Base-by-base conservation (phyloP, 2,113 vertebrate species). In the Gopherus evgoodei region DNA sequence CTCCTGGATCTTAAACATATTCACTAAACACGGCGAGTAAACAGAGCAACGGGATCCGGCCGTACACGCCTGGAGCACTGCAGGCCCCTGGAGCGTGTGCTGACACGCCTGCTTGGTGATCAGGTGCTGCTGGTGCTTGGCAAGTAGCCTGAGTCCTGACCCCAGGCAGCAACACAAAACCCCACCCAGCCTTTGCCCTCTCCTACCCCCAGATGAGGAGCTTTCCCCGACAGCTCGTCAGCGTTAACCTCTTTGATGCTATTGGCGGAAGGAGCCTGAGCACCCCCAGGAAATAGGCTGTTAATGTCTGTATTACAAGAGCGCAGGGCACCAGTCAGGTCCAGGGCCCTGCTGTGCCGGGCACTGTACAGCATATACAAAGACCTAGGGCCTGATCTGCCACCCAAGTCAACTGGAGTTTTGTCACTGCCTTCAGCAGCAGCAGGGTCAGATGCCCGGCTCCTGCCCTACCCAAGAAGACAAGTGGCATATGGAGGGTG, bases 1-100 rank as follows among this genome's bases (percentile, higher is more conserved):
- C 89, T 89, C 83, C 90, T 95, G 94, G 85, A 94, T 81, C 62
- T 93, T 56, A 84, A 91, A 93, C 50, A 84, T 8, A 44, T 75
- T 49, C 89, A 83, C 90, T 53, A 90, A 93, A 93, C 90, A 91
- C 4, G 3, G 1, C 0, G 5, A 87, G 92, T 14, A 94, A 97
- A 91, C 87, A 91, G 86, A 57, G 81, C 6, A 87, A 59, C 3
- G 5, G 3, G 86, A 88, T 44, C 90, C 49, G 88, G 59, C 81
- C 83, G 25, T 6, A 50, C 19, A 12, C 25, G 62, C 6, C 31
- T 7, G 31, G 31, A 50, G 29, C 13, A 52, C 44, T 2, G 57
- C 62, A 44, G 83, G 65, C 8, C 13, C 24, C 44, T 21, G 44
- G 54, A 44, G 56, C 17, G 35, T 79, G 62, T 49, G 35, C 59